Conservation (phyloP, 2,113 vertebrate genomes). For the Rallus limicola region DNA sequence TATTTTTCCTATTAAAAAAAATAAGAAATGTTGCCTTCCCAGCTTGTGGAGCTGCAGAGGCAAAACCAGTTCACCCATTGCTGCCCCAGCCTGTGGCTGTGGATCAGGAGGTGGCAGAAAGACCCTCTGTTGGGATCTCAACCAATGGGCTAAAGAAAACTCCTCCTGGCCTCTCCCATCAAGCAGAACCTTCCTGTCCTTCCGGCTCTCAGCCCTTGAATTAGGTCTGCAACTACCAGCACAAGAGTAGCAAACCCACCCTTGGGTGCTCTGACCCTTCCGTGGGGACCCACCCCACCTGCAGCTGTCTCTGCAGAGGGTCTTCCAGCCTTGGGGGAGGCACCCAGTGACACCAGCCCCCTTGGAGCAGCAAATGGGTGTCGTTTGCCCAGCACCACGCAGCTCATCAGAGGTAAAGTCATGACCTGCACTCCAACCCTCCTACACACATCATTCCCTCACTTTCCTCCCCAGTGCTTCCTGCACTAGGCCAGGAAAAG, state of each 20-base stretch:
- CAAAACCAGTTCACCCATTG: not conserved
- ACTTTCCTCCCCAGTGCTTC: not conserved
- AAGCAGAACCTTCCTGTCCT: not conserved
- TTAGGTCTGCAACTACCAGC: not conserved
- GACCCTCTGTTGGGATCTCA: not conserved
- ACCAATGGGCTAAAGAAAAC: not conserved
- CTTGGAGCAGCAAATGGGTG: not conserved
- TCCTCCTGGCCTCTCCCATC: not conserved
- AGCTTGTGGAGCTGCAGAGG: not conserved
- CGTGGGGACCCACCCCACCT: not conserved
- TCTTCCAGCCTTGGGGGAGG: not conserved
- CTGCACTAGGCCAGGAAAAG: not conserved
- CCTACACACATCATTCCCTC: too few relatives aligned
- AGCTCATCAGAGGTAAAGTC: not conserved
- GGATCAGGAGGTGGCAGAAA: not conserved
- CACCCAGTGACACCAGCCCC: not conserved
- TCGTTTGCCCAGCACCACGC: not conserved
- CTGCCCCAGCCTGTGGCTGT: not conserved
- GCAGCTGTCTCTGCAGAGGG: not conserved
- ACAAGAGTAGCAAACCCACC: not conserved
- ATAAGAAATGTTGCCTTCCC: not conserved
- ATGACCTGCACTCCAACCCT: not conserved
- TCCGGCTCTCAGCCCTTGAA: not conserved
- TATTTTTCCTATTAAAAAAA: not conserved
- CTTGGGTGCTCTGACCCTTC: not conserved